phyloP scores from a whole-genome alignment of 2,797 vertebrate genomes.

The Sylvilagus floridanus region DNA sequence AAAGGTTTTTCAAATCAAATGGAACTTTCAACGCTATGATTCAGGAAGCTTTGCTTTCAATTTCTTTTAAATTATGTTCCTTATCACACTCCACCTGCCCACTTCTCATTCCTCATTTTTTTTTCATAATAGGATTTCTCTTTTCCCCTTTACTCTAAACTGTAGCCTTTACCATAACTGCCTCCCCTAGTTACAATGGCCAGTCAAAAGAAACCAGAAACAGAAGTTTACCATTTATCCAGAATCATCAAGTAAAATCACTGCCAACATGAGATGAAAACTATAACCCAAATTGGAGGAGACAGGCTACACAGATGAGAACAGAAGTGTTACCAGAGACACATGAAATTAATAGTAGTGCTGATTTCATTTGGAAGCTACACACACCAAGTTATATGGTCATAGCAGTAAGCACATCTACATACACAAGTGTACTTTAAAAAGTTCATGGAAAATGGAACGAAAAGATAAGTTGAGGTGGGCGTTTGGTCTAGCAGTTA shows the following conservation, averaged over 20 bases:
- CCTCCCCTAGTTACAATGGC: background rate
- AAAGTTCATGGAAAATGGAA: too few relatives aligned
- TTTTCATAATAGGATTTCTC: background rate
- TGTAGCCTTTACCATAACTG: background rate
- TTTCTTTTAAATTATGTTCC: slow-evolving; percentile 10
- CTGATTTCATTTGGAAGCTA: background rate
- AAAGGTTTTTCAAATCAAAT: slow-evolving; percentile 50
- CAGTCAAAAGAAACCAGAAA: background rate
- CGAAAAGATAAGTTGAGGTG: too few relatives aligned
- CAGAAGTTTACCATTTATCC: background rate
- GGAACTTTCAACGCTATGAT: background rate
- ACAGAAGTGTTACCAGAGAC: background rate
- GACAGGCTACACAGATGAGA: background rate
- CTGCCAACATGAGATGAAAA: background rate
- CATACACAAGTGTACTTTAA: too few relatives aligned
- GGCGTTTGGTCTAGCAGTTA: too few relatives aligned
- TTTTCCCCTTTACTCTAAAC: background rate
- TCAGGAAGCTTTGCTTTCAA: background rate
- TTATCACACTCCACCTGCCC: background rate
- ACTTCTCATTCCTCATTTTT: too few relatives aligned
- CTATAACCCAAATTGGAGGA: slow-evolving; percentile 12
- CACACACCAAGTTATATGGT: background rate
- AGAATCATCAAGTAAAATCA: background rate
- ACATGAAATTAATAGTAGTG: background rate
- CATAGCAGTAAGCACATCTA: fast-evolving